Conservation (phyloP, 2,888 invertebrate species). For the Nomada flava region DNA sequence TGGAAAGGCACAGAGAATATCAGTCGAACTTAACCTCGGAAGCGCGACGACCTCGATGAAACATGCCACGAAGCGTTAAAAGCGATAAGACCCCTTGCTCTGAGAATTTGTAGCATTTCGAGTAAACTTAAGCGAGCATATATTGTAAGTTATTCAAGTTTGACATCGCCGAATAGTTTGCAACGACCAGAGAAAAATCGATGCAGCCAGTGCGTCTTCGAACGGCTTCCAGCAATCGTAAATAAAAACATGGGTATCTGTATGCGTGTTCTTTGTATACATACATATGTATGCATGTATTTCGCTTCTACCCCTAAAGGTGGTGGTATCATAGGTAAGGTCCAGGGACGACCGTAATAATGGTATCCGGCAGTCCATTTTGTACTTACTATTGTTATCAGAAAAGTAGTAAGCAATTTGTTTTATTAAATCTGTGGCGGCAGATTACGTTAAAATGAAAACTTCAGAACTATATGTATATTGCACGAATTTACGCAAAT, state of each 20-base stretch:
- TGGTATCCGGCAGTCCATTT: too few relatives aligned
- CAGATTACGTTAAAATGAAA: not conserved
- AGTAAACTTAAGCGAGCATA: not conserved
- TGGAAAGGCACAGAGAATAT: conserved; percentile 40
- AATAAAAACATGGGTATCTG: conserved; percentile 2
- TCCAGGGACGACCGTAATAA: too few relatives aligned
- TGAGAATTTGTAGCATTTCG: conserved; percentile 17
- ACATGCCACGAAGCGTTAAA: conserved; percentile 36
- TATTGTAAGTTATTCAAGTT: not conserved
- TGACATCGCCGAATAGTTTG: conserved; percentile 17
- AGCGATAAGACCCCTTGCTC: conserved; percentile 44
- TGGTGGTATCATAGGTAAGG: not conserved
- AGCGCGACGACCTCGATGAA: conserved; percentile 47
- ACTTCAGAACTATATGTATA: too few relatives aligned
- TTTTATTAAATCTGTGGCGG: too few relatives aligned
- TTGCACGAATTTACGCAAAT: not conserved
- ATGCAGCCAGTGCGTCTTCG: conserved; percentile 30
- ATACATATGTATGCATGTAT: not conserved
- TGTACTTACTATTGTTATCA: too few relatives aligned
- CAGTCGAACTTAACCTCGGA: conserved; percentile 63
- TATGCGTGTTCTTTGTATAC: conserved; percentile 7
- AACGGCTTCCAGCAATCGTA: not conserved
- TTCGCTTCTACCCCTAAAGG: not conserved
- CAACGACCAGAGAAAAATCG: conserved; percentile 37
- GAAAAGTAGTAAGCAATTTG: too few relatives aligned